These are phyloP conservation scores for Apolygus lucorum DNA, from an alignment of 1,140 invertebrate genomes.

Conservation along the genomic window DNA sequence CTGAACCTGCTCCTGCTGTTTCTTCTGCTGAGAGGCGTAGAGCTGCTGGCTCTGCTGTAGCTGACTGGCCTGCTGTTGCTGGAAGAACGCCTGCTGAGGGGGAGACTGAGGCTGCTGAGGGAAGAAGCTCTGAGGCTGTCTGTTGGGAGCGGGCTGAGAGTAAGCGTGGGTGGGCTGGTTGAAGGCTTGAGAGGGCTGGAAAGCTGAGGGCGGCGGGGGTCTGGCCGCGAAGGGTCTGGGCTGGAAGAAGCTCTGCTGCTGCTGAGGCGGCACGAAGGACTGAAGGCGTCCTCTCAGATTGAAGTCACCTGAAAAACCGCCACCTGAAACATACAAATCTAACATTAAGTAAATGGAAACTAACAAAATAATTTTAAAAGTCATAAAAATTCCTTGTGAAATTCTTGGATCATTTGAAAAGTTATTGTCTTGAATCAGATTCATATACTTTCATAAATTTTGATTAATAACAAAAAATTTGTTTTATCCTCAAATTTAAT, in stretches of 20 bases:
- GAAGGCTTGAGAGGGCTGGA: constrained; percentile 48
- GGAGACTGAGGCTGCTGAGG: constrained; percentile 22
- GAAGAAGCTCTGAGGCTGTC: not conserved
- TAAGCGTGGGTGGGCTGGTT: constrained; percentile 46
- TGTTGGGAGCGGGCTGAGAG: not conserved
- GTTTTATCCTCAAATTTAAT: too few species aligned
- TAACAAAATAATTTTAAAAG: not conserved
- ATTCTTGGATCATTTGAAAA: too few species aligned
- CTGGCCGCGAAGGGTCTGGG: constrained; percentile 28
- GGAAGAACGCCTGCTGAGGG: constrained; percentile 55
- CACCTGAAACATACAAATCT: not conserved
- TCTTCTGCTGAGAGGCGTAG: constrained; percentile 58
- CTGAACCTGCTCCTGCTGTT: constrained; percentile 28
- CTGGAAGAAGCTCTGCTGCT: constrained; percentile 26
- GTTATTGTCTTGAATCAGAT: too few species aligned
- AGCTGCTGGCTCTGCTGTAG: constrained; percentile 63
- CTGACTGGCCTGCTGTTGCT: constrained; percentile 57
- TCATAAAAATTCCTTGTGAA: too few species aligned
- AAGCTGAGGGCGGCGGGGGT: constrained; percentile 31
- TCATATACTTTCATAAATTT: too few species aligned
- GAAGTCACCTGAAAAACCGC: constrained; percentile 46
- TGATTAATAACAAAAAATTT: too few species aligned
- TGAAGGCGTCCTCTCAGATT: constrained; percentile 62
- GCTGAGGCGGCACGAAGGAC: constrained; percentile 49
- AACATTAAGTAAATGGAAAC: not conserved